Conservation (phyloP, 2,888 invertebrate genomes). For the Harpalus rubripes region DNA sequence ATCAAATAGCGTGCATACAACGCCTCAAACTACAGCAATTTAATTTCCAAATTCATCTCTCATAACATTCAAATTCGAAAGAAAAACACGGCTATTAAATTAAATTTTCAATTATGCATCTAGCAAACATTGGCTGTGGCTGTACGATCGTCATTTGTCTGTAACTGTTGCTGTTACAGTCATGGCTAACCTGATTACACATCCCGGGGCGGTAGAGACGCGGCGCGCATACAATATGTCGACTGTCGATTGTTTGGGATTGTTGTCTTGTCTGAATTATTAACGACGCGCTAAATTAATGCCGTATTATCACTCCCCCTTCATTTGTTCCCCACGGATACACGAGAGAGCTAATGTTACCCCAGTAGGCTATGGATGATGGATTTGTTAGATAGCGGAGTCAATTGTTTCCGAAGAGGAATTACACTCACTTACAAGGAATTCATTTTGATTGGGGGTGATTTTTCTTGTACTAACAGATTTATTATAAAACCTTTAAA, state of each 20-base stretch:
- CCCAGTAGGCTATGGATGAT: constrained; percentile 30
- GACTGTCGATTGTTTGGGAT: constrained; percentile 51
- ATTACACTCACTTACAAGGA: neutral
- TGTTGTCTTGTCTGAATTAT: constrained; percentile 63
- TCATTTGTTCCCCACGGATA: constrained; percentile 35
- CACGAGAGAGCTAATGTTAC: neutral
- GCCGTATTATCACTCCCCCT: constrained; percentile 57
- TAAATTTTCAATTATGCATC: constrained; percentile 51
- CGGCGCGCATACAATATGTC: constrained; percentile 51
- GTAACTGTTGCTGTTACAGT: constrained; percentile 52
- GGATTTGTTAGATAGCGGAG: constrained; percentile 20
- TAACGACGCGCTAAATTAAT: constrained; percentile 61
- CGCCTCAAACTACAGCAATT: neutral
- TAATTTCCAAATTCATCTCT: constrained; percentile 1
- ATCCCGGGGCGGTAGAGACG: constrained; percentile 30
- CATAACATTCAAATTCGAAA: constrained; percentile 14
- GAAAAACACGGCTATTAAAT: constrained; percentile 41
- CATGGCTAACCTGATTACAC: constrained; percentile 47
- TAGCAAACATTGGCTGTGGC: constrained; percentile 6
- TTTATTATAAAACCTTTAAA: neutral
- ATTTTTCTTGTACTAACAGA: neutral
- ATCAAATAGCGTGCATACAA: neutral
- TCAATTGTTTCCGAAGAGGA: constrained; percentile 26
- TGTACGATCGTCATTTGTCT: constrained; percentile 41
- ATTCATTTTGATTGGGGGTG: neutral